Conservation (phyloP, 2,797 vertebrate genomes). For the Eleutherodactylus coqui region DNA sequence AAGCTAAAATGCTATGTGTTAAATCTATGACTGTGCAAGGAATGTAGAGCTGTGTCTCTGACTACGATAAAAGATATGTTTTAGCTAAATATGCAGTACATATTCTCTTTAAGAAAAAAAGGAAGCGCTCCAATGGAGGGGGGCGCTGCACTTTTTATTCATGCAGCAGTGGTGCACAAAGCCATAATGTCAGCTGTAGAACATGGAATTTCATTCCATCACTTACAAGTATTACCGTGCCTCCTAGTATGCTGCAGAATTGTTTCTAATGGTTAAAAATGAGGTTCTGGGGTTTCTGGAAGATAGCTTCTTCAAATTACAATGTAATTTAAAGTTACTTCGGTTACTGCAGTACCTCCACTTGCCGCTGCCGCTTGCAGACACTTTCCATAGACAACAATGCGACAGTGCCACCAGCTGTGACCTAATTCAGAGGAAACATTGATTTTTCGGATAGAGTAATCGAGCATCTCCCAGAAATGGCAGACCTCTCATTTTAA, state of each 20-base stretch:
- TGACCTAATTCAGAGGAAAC: conserved; percentile 27
- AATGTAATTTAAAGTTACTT: conserved; percentile 35
- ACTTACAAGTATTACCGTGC: not conserved
- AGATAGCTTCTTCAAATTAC: conserved; percentile 8
- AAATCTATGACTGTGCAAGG: not conserved
- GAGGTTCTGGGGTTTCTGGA: not conserved
- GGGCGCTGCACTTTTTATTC: not conserved
- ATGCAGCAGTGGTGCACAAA: not conserved
- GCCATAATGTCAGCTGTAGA: not conserved
- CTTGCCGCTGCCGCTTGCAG: not conserved
- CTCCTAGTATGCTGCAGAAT: conserved; percentile 11
- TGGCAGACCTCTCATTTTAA: conserved; percentile 15
- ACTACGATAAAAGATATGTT: not conserved
- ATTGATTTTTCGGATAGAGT: conserved; percentile 17
- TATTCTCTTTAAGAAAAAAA: not conserved
- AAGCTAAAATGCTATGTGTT: not conserved
- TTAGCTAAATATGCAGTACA: not conserved
- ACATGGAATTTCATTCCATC: conserved; percentile 13
- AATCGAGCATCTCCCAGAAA: conserved; percentile 29
- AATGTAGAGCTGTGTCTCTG: not conserved
- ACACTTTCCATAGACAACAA: conserved; percentile 15
- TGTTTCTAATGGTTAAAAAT: conserved; percentile 29
- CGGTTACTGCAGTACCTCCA: not conserved
- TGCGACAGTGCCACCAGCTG: conserved; percentile 27
- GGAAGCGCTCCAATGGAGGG: not conserved